Base-by-base conservation (phyloP, 2,113 vertebrate species). In the Acanthisitta chloris region DNA sequence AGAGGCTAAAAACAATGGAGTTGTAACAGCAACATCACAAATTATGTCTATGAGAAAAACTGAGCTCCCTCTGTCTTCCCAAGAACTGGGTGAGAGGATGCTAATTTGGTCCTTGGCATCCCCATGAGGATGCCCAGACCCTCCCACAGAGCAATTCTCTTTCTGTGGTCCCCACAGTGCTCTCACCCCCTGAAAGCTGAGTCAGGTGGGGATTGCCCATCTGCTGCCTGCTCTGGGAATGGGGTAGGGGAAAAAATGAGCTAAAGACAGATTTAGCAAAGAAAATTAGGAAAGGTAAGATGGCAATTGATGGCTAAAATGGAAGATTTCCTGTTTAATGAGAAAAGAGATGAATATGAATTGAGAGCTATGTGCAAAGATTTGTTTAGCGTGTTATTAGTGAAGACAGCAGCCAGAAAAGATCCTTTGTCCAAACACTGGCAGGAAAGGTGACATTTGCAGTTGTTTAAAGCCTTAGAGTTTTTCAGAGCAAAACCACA, bases 391-490 rank as follows among this genome's bases (percentile, higher is more conserved):
- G 1, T 45, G 70, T 95, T 93, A 93, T 93, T 94, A 92, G 92
- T n/a, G 69, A 77, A 95, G 94, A 90, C 76, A 93, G 90, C 36
- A 2, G 83, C 46, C 72, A 95, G 86, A 94, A 94, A 96, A 94
- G 89, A 85, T 94, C 89, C 67, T 95, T 91, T 97, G 91, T 92
- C 73, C 89, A 92, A 80, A 95, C 46, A 71, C 64, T 91, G 88
- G 65, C 86, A 94, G 81, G 59, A 92, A 94, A 93, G 74, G 91
- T 91, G 91, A 92, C 94, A 92, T 84, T 93, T 95, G 76, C 79
- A 43, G 40, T 83, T 89, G 90, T 95, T 96, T 97, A 98, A 97
- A 97, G 98, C 97, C 90, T 89, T 49, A 61, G 15, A n/a, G 74
- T 49, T 82, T 95, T 96, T 48, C 55, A 81, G 76, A 81, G 72